phyloP scores from a whole-genome alignment of 1,140 invertebrate genomes.

The Oncopodura yosiiana region DNA sequence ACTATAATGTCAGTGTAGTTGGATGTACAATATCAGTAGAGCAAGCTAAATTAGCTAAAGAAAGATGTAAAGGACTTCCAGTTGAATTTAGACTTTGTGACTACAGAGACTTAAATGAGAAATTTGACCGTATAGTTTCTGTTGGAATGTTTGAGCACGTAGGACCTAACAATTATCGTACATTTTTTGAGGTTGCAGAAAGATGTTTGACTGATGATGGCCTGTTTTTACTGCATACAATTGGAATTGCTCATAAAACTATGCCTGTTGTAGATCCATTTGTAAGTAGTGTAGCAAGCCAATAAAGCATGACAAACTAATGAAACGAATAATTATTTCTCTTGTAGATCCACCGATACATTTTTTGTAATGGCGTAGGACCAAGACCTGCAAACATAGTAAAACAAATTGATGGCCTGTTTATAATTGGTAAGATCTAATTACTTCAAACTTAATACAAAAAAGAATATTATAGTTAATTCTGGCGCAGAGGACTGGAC shows the following conservation, averaged over 20 bases:
- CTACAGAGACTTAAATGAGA: constrained; percentile 22
- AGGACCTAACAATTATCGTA: constrained; percentile 21
- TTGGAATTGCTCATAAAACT: constrained; percentile 2
- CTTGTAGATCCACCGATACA: no score
- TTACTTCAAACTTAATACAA: no score
- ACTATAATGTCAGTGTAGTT: constrained; percentile 13
- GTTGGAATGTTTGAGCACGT: constrained; percentile 32
- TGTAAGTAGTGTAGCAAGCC: not conserved
- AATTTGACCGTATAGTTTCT: constrained; percentile 26
- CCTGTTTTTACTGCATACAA: constrained; percentile 19
- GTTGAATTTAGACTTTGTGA: constrained; percentile 9
- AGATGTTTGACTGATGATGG: constrained; percentile 21
- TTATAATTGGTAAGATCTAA: no score
- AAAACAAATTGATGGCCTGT: no score
- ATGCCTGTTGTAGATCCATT: not conserved
- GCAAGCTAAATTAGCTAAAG: constrained; percentile 7
- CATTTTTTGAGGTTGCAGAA: constrained; percentile 19
- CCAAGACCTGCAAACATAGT: no score
- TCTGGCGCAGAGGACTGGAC: no score
- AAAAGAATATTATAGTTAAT: no score
- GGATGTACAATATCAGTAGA: constrained; percentile 13
- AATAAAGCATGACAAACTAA: not conserved
- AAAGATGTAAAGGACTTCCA: not conserved
- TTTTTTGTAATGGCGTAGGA: no score
- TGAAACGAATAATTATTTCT: not conserved